Conservation (phyloP, 2,888 invertebrate species). For the Hirtodrosophila trivittata region DNA sequence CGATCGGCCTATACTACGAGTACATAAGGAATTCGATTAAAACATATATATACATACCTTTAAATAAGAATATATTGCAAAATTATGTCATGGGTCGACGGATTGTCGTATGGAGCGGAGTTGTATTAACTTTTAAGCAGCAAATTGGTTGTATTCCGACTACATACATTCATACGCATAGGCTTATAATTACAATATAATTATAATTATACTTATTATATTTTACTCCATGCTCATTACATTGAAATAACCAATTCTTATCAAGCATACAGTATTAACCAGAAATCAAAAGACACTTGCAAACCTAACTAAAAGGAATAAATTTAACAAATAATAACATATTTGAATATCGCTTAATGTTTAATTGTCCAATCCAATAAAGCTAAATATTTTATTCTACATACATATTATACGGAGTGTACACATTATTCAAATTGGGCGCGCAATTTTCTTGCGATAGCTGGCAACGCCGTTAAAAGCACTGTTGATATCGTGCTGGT, state of each 20-base stretch:
- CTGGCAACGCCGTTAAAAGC: conserved; percentile 43
- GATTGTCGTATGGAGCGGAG: conserved; percentile 24
- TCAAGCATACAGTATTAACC: conserved; percentile 67
- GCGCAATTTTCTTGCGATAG: not conserved
- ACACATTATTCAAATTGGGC: conserved; percentile 20
- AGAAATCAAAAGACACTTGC: conserved; percentile 64
- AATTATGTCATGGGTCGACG: conserved; percentile 34
- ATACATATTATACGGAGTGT: not conserved
- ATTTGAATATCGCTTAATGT: conserved; percentile 58
- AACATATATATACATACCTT: conserved; percentile 25
- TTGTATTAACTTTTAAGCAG: conserved; percentile 72
- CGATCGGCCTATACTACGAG: conserved; percentile 8
- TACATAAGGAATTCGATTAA: conserved; percentile 7
- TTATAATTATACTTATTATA: conserved; percentile 43
- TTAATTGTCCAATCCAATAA: conserved; percentile 36
- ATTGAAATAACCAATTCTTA: conserved; percentile 56
- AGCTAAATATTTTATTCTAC: conserved; percentile 41
- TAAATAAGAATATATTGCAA: conserved; percentile 41
- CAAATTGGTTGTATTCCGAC: conserved; percentile 68
- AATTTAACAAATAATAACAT: conserved; percentile 43
- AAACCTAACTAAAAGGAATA: conserved; percentile 55
- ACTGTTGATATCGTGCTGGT: conserved; percentile 26
- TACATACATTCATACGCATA: conserved; percentile 49
- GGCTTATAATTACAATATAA: too few species aligned
- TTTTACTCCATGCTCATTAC: conserved; percentile 59